Conservation (phyloP, 1,140 invertebrate genomes). For the Drosophila nannoptera region DNA sequence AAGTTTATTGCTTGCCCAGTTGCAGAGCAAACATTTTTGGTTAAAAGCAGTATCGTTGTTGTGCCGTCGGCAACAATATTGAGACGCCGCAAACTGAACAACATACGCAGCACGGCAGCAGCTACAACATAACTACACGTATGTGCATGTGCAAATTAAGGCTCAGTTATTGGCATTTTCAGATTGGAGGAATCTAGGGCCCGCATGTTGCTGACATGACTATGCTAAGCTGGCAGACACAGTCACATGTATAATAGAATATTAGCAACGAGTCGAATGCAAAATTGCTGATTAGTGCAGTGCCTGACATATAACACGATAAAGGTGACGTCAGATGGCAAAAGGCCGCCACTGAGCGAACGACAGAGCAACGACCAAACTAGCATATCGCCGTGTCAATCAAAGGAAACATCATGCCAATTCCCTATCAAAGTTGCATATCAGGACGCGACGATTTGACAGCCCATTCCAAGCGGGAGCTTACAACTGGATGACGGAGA, state of each 20-base stretch:
- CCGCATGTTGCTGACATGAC: constrained; percentile 41
- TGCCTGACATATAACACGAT: constrained; percentile 61
- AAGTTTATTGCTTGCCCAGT: constrained; percentile 62
- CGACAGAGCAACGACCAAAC: constrained; percentile 6
- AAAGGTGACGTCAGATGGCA: constrained; percentile 51
- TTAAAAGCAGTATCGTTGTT: constrained; percentile 43
- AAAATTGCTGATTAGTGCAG: constrained; percentile 58
- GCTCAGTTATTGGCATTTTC: constrained; percentile 50
- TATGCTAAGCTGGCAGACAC: constrained; percentile 19
- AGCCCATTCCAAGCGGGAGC: constrained; percentile 29
- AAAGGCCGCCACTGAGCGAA: constrained; percentile 40
- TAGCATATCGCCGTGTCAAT: constrained; percentile 48
- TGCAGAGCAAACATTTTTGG: constrained; percentile 49
- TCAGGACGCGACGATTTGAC: constrained; percentile 70
- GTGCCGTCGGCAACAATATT: constrained; percentile 23
- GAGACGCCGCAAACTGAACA: constrained; percentile 28
- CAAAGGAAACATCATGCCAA: constrained; percentile 73
- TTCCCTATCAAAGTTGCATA: constrained; percentile 60
- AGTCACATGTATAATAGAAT: constrained; percentile 35
- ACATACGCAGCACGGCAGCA: background rate
- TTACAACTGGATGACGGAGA: constrained; percentile 1
- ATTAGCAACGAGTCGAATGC: constrained; percentile 45
- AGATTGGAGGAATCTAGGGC: background rate
- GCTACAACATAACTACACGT: constrained; percentile 23
- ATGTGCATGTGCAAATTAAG: constrained; percentile 48